Conservation (phyloP, 2,797 vertebrate genomes). For the Arctocebus calabarensis region DNA sequence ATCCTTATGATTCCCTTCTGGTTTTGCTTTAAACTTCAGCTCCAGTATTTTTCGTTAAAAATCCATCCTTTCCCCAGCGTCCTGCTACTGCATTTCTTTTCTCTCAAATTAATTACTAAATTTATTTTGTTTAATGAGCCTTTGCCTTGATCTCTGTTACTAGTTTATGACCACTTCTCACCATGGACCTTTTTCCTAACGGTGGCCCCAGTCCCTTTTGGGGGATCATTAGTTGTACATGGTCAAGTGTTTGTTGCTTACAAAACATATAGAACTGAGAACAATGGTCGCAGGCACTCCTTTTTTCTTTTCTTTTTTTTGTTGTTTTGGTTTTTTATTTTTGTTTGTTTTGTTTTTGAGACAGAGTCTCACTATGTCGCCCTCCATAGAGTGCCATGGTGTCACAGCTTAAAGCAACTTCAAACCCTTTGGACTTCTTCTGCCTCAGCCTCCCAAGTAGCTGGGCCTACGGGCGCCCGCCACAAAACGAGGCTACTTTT, state of each 20-base stretch:
- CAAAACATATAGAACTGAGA: conserved; percentile 26
- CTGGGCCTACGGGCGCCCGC: too few relatives aligned
- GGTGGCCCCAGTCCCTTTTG: neutral
- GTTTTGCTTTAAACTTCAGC: neutral
- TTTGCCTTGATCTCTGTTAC: neutral
- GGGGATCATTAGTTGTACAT: neutral
- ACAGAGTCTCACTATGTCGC: too few relatives aligned
- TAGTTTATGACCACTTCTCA: neutral
- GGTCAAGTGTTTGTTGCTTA: neutral
- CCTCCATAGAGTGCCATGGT: too few relatives aligned
- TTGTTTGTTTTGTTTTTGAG: too few relatives aligned
- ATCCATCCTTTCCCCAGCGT: neutral
- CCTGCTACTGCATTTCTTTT: neutral
- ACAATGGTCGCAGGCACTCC: neutral
- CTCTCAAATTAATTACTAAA: neutral
- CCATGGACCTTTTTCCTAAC: neutral
- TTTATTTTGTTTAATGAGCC: neutral
- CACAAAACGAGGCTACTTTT: too few relatives aligned
- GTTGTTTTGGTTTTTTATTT: too few relatives aligned
- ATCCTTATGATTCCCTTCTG: neutral
- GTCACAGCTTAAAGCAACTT: too few relatives aligned
- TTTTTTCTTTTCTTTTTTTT: too few relatives aligned
- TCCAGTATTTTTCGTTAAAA: conserved; percentile 25
- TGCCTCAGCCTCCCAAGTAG: too few relatives aligned
- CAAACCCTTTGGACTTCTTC: too few relatives aligned